phyloP scores from a whole-genome alignment of 2,888 invertebrate genomes.

The Torymus auratus region DNA sequence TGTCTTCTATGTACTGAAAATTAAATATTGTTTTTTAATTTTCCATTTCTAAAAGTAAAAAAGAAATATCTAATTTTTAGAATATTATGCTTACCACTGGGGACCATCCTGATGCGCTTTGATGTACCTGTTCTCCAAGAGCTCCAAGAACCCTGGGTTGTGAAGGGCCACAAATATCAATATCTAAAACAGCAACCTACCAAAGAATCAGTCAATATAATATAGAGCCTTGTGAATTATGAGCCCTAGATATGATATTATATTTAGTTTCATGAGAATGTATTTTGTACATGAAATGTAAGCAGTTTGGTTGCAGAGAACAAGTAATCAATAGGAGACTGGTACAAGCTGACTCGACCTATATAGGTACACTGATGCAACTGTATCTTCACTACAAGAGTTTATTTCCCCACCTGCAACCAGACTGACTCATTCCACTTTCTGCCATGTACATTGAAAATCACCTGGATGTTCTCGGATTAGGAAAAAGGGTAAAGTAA shows the following conservation, averaged over 20 bases:
- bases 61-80: conserved; percentile 1
- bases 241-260: conserved; percentile 34
- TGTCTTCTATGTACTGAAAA: conserved; percentile 91
- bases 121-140: conserved; percentile 94
- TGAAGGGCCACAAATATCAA: conserved; percentile 99
- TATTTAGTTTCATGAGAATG: conserved; percentile 50
- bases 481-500: conserved; percentile 70
- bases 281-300: conserved; percentile 48
- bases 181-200: conserved; percentile 94
- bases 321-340: conserved; percentile 70
- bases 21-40: conserved; percentile 55
- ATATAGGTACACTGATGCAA: conserved; percentile 62
- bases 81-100: conserved; percentile 85
- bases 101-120: conserved; percentile 97
- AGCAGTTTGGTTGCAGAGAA: conserved; percentile 13
- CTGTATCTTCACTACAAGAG: conserved; percentile 46
- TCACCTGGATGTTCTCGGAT: conserved; percentile 71
- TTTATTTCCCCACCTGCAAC: conserved; percentile 61
- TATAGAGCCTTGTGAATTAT: conserved; percentile 32
- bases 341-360: conserved; percentile 70
- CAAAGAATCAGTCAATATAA: conserved; percentile 60
- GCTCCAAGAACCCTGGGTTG: conserved; percentile 96
- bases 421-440: conserved; percentile 57
- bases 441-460: conserved; percentile 72
- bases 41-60: conserved; percentile 22